Base-by-base conservation (phyloP, 2,797 vertebrate species). In the Carduelis carduelis region DNA sequence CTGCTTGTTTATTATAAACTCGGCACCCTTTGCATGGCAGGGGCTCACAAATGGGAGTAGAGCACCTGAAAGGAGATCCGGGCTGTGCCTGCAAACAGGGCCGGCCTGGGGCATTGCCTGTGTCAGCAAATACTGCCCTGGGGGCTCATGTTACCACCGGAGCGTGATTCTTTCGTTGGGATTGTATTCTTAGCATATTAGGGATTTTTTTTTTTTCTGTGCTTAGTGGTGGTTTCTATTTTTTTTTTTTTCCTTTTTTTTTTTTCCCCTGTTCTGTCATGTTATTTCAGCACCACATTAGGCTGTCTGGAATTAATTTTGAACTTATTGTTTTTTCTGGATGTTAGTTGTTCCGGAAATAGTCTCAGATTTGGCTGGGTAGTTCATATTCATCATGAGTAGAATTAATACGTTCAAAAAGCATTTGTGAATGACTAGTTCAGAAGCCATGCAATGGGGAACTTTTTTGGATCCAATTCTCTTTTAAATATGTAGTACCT, bases 1-100 rank as follows among this genome's bases (percentile, higher is more conserved):
- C 37, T 24, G 26, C 32, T 32, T 50, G 14, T 47, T 77, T 55
- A 5, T 44, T 2, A 3, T 11, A 27, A 80, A 35, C 30, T 8
- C 5, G 6, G 6, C 76, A 8, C 35, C 14, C 49, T 66, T 5
- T 5, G 37, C 34, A 34, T 43, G 16, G 12, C 28, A 6, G 0
- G 2, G n/a, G 13, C 20, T 17, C 32, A 4, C 13, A 13, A 46
- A 17, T 0, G 0, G 4, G 10, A 2, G 4, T 2, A 14, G 26
- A 21, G 37, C 12, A 1, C 1, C 20, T 32, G 39, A 24, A 15
- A n/a, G 24, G 52, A 30, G 63, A 50, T 27, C 19, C 8, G 30
- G n/a, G 28, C 50, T 19, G 44, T 44, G 66, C 19, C 8, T 72
- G 39, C 39, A 23, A 26, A 10, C 32, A 14, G 14, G 2, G 1